Conservation (phyloP, 2,888 invertebrate genomes). For the Serripes groenlandicus region DNA sequence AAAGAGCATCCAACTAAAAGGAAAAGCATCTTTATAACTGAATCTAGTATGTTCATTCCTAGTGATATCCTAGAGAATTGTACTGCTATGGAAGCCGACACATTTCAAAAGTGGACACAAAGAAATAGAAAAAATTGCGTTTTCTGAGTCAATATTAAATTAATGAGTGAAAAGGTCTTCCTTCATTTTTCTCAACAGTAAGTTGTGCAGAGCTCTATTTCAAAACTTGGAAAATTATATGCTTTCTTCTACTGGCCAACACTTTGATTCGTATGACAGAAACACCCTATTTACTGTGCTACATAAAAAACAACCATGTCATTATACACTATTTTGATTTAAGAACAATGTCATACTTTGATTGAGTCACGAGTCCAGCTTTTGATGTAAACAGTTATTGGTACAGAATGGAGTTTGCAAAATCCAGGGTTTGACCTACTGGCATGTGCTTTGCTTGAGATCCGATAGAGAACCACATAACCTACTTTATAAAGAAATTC, state of each 20-base stretch:
- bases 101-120: no score
- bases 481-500: conserved; percentile 6
- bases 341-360: conserved; percentile 26
- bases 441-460: no score
- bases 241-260: not conserved
- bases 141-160: conserved; percentile 55
- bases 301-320: conserved; percentile 22
- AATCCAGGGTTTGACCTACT: no score
- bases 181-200: conserved; percentile 20
- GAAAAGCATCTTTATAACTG: no score
- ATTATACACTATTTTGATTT: conserved; percentile 35
- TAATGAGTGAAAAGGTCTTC: no score
- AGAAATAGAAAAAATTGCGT: conserved; percentile 46
- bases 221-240: conserved; percentile 19
- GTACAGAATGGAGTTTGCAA: no score
- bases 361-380: conserved; percentile 27
- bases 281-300: conserved; percentile 2
- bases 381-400: conserved; percentile 26
- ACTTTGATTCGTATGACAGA: not conserved
- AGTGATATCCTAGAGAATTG: no score
- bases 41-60: no score
- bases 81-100: no score
- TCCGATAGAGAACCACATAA: conserved; percentile 30
- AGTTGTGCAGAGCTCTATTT: conserved; percentile 36
- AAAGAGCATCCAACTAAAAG: no score